phyloP scores from a whole-genome alignment of 2,113 vertebrate species.

The Cranoglanis bouderius region DNA sequence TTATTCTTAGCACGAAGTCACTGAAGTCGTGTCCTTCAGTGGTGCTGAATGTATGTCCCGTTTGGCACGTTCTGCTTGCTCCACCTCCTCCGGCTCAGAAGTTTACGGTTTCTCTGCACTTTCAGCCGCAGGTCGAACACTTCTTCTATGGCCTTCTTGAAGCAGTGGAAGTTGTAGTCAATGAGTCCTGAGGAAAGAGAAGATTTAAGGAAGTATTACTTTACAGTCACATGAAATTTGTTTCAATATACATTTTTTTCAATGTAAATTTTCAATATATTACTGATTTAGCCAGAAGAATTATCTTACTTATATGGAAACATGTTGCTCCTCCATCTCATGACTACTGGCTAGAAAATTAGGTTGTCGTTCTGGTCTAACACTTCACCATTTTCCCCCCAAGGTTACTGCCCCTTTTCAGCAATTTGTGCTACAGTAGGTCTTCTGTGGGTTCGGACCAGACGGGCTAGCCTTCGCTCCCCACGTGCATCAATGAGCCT shows the following conservation, averaged over 20 bases:
- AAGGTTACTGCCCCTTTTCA: no score
- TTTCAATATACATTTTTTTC: no score
- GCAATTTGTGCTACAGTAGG: no score
- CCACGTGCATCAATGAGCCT: no score
- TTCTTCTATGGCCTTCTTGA: slow-evolving; percentile 94
- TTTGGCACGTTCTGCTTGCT: slow-evolving; percentile 79
- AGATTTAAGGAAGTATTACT: not conserved
- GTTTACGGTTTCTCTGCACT: slow-evolving; percentile 85
- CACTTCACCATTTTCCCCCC: not conserved
- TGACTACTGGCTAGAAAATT: not conserved
- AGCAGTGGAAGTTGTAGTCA: slow-evolving; percentile 98
- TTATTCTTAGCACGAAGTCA: not conserved
- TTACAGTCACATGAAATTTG: not conserved
- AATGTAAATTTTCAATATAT: no score
- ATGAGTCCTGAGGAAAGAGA: slow-evolving; percentile 80
- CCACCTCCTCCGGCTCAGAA: slow-evolving; percentile 82
- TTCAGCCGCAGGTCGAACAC: slow-evolving; percentile 92
- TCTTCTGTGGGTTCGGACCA: no score
- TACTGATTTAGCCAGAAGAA: no score
- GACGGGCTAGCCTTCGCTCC: no score
- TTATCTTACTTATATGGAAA: no score
- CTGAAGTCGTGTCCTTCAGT: slow-evolving; percentile 54
- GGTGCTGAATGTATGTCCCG: slow-evolving; percentile 68
- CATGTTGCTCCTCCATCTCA: not conserved
- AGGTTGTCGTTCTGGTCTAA: not conserved